A percentile compares a stretch with the other conserved stretches of the same genome.
Conservation (phyloP, 2,797 vertebrate genomes). For the Selene dorsalis region DNA sequence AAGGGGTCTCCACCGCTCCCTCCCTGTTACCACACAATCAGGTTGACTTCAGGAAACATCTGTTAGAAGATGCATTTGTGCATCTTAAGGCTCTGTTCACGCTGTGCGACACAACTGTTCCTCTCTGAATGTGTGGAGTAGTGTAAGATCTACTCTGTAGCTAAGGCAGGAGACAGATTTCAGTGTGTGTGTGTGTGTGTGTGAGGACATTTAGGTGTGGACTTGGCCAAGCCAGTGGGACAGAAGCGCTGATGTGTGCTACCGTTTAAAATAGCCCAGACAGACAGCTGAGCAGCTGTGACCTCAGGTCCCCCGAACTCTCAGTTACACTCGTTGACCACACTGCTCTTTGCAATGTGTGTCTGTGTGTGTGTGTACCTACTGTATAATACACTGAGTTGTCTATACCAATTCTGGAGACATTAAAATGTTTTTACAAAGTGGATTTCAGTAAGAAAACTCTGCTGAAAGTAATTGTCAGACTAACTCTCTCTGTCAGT, state of each 20-base stretch:
- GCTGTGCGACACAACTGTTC: constrained; percentile 6
- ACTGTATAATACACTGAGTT: constrained; percentile 38
- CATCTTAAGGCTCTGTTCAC: constrained; percentile 10
- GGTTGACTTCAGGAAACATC: constrained; percentile 41
- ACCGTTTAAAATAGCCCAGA: constrained; percentile 81
- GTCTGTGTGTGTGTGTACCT: constrained; percentile 25
- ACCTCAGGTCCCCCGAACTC: constrained; percentile 77
- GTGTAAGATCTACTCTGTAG: constrained; percentile 13
- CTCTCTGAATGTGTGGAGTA: constrained; percentile 26
- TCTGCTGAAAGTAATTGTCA: constrained; percentile 29
- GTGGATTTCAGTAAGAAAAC: constrained; percentile 15
- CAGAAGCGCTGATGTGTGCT: constrained; percentile 81
- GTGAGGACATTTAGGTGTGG: constrained; percentile 49
- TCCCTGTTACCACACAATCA: constrained; percentile 19
- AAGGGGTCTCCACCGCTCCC: constrained; percentile 21
- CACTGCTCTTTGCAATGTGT: constrained; percentile 46
- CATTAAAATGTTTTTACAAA: constrained; percentile 12
- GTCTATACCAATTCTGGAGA: constrained; percentile 19
- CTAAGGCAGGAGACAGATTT: constrained; percentile 4
- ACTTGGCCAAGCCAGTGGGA: constrained; percentile 60
- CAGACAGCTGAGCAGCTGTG: constrained; percentile 84
- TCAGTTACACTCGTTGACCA: constrained; percentile 72
- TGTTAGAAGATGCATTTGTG: constrained; percentile 8
- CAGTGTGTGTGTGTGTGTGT: constrained; percentile 24
- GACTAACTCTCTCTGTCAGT: constrained; percentile 15